phyloP scores from a whole-genome alignment of 2,113 vertebrate genomes.

The Limanda limanda region DNA sequence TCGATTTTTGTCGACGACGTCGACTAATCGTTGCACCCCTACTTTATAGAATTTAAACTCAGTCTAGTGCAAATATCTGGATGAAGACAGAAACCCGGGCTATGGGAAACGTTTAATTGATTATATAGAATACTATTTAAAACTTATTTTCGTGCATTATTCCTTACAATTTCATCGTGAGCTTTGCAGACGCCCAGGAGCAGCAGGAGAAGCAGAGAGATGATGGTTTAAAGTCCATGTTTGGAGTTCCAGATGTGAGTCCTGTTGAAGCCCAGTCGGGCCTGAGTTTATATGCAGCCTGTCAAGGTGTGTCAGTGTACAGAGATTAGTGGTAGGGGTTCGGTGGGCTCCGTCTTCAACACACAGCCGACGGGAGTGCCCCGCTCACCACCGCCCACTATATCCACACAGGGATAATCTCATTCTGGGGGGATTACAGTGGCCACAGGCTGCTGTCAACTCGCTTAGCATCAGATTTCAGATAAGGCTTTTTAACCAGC shows the following conservation, averaged over 20 bases:
- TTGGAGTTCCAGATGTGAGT: conserved; percentile 12
- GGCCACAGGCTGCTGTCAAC: conserved; percentile 50
- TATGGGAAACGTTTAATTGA: not conserved
- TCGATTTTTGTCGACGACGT: too few species aligned
- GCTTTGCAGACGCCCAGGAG: conserved; percentile 48
- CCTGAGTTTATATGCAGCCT: conserved; percentile 30
- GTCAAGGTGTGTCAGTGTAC: conserved; percentile 48
- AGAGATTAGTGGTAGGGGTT: conserved; percentile 54
- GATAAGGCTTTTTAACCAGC: conserved; percentile 44
- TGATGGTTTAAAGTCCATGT: conserved; percentile 25
- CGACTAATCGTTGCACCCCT: too few species aligned
- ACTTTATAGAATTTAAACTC: not conserved
- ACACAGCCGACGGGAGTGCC: conserved; percentile 60
- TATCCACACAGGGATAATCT: conserved; percentile 63
- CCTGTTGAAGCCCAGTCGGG: conserved; percentile 10
- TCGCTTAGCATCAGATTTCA: conserved; percentile 62
- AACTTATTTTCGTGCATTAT: not conserved
- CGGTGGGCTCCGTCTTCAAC: conserved; percentile 41
- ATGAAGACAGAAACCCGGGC: not conserved
- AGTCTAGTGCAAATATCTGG: not conserved
- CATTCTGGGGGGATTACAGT: conserved; percentile 59
- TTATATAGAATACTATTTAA: not conserved
- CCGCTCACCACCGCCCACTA: conserved; percentile 38
- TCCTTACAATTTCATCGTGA: conserved; percentile 30
- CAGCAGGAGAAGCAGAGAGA: conserved; percentile 44